phyloP scores from a whole-genome alignment of 2,113 vertebrate genomes.

The Zosterops lateralis region DNA sequence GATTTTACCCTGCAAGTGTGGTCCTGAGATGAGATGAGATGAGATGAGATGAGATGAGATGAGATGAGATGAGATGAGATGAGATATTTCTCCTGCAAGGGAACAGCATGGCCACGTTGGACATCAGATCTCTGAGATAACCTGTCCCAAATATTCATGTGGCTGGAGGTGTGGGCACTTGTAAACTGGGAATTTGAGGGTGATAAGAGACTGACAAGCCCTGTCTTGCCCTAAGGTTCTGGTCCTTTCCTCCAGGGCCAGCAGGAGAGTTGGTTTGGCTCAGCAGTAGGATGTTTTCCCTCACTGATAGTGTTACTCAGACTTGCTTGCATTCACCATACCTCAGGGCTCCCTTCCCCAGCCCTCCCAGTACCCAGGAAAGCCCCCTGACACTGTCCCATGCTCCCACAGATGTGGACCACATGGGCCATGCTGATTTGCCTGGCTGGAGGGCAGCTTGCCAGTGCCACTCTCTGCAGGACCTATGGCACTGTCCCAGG shows the following conservation, averaged over 20 bases:
- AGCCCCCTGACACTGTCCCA: accelerated
- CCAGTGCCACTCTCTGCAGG: conserved; percentile 41
- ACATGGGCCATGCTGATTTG: background rate
- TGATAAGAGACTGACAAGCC: background rate
- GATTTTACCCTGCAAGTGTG: background rate
- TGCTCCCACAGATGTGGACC: conserved; percentile 9
- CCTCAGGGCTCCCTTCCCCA: background rate
- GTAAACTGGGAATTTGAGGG: background rate
- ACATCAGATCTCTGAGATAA: background rate
- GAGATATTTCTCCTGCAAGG: background rate
- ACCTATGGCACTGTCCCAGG: conserved; percentile 65
- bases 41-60: background rate
- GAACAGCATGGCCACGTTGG: background rate
- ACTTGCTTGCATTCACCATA: background rate
- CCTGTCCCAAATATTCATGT: background rate
- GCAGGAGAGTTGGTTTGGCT: background rate
- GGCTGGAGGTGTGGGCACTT: background rate
- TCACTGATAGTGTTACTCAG: background rate
- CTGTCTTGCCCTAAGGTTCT: background rate
- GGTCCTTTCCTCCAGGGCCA: background rate
- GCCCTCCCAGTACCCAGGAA: background rate
- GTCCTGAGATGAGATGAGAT: background rate
- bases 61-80: background rate
- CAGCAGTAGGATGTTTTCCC: background rate
- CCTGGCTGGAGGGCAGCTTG: conserved; percentile 19